Evolutionary conservation across 2,113 vertebrate species (phyloP).

Genomic region (Hipposideros armiger): DNA sequence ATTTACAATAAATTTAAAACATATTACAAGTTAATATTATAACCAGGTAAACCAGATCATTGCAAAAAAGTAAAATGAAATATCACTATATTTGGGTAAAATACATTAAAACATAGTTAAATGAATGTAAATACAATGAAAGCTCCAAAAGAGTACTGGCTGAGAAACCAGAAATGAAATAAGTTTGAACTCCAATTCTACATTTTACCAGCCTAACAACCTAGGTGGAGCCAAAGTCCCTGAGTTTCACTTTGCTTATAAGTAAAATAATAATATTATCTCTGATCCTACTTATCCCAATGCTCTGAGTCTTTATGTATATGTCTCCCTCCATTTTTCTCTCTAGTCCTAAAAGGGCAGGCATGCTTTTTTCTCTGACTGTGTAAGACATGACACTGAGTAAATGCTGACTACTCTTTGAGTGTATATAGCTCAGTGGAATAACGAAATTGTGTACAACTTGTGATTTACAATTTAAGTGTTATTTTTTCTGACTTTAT

Average conservation of each 20-base stretch:
- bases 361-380: background rate
- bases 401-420: background rate
- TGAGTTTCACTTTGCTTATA: background rate
- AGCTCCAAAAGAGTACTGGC: background rate
- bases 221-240: background rate
- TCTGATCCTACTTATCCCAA: background rate
- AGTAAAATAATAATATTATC: background rate
- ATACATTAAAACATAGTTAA: background rate
- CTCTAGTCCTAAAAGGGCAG: background rate
- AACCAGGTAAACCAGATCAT: background rate
- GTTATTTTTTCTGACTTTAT: background rate
- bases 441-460: background rate
- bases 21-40: background rate
- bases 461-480: background rate
- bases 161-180: background rate
- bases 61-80: background rate
- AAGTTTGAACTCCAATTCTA: background rate
- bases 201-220: background rate
- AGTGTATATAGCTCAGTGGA: background rate
- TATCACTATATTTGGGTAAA: background rate
- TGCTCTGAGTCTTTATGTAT: background rate
- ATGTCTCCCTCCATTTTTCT: background rate
- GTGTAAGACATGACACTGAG: background rate
- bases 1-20: background rate
- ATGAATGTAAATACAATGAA: background rate